Evolutionary conservation across 1,140 invertebrate species (phyloP).

Genomic region (Heterodera schachtii): DNA sequence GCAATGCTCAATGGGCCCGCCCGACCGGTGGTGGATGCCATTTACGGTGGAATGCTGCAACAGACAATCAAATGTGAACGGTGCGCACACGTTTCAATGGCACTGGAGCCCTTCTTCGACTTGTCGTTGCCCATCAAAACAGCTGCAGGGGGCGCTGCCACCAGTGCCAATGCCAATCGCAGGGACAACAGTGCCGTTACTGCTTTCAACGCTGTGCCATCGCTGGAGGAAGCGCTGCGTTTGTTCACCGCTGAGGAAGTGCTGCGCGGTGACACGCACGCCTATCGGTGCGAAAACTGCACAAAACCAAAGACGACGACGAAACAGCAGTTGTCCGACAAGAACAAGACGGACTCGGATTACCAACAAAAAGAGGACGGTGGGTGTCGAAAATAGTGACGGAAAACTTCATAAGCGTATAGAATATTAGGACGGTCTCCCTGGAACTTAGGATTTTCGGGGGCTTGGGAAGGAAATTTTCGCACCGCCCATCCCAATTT

Average conservation of each 20-base stretch:
- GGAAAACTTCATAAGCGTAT: too few species aligned
- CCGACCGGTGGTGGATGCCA: constrained; percentile 42
- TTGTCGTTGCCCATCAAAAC: constrained; percentile 81
- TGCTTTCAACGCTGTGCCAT: neutral
- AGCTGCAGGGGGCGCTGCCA: neutral
- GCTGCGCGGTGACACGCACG: constrained; percentile 81
- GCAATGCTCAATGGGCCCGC: constrained; percentile 37
- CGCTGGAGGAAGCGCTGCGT: constrained; percentile 74
- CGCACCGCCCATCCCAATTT: too few species aligned
- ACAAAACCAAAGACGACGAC: too few species aligned
- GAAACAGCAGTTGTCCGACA: neutral
- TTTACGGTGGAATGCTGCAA: constrained; percentile 57
- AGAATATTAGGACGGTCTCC: too few species aligned
- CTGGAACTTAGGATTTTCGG: too few species aligned
- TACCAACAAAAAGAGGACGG: too few species aligned
- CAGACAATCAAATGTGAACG: constrained; percentile 53
- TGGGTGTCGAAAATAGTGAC: too few species aligned
- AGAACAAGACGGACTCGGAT: neutral
- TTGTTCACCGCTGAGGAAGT: constrained; percentile 87
- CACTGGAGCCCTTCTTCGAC: constrained; percentile 89
- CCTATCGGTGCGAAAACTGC: constrained; percentile 86
- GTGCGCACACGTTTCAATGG: constrained; percentile 71
- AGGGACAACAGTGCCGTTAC: neutral
- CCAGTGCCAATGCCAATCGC: neutral
- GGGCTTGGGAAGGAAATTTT: too few species aligned